Percentiles rank a stretch among this genome's conserved stretches.
Conservation (phyloP, 2,113 vertebrate genomes). For the Lepisosteus oculatus region DNA sequence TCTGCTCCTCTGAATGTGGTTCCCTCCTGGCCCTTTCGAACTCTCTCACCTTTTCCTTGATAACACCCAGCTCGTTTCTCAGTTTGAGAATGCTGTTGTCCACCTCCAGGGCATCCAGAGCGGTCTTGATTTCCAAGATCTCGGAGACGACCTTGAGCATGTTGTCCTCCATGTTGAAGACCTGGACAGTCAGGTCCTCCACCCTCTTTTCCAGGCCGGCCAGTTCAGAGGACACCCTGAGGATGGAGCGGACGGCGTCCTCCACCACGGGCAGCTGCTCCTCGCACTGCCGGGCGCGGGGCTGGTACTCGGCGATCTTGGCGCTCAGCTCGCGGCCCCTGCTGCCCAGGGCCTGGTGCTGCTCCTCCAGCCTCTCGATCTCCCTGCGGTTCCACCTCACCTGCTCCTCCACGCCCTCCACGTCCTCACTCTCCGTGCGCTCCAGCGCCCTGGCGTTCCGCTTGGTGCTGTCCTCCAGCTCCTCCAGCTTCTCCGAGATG, state of each 20-base stretch:
- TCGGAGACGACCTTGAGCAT: constrained; percentile 74
- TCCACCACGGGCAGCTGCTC: constrained; percentile 76
- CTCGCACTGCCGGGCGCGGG: constrained; percentile 73
- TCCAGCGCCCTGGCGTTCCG: constrained; percentile 80
- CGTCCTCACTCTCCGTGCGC: constrained; percentile 82
- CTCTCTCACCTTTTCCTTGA: constrained; percentile 59
- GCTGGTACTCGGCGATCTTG: constrained; percentile 64
- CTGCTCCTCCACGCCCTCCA: constrained; percentile 56
- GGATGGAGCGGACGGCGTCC: constrained; percentile 74
- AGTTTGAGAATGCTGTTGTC: constrained; percentile 64
- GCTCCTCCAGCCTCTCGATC: constrained; percentile 67
- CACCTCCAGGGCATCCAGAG: constrained; percentile 69
- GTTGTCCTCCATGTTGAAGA: constrained; percentile 74
- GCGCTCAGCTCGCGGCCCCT: constrained; percentile 59
- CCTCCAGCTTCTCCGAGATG: constrained; percentile 74
- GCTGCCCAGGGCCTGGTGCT: constrained; percentile 55
- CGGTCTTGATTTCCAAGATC: constrained; percentile 65
- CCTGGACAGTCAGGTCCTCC: constrained; percentile 72
- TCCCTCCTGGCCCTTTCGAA: constrained; percentile 50
- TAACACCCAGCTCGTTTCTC: constrained; percentile 57
- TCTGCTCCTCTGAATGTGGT: constrained; percentile 22
- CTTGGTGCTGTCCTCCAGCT: constrained; percentile 82
- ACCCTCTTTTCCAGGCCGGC: constrained; percentile 69
- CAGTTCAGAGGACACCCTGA: constrained; percentile 74
- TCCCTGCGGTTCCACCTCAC: constrained; percentile 67